Base-by-base conservation (phyloP, 2,888 invertebrate species). In the Axea sp. region DNA sequence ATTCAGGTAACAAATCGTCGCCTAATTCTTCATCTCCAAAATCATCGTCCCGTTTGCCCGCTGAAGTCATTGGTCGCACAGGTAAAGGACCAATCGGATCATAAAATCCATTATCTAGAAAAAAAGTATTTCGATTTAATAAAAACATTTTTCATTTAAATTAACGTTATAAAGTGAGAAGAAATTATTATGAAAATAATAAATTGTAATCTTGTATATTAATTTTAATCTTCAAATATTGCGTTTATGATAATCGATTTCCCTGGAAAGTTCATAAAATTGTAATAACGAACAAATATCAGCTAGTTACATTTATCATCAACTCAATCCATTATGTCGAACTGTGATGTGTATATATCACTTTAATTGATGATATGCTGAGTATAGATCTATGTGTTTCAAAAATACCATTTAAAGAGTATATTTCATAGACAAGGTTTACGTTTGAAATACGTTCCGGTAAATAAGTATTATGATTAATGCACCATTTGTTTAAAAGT, bases 1-100 rank as follows among this genome's bases (percentile, higher is more conserved):
- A 93, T 83, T 93, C 93, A 1, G 94, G 94, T 77, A 94, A 84
- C 37, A 94, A 88, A 84, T 93, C 93, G 80, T 93, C 93, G 9
- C 93, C 93, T 11, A 94, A 88, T 86, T 93, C 93, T 82, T 93
- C 93, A 83, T 94, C 92, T 9, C 90, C 93, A 86, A 93, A 93
- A 83, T 93, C 93, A 47, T 92, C 92, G 75, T 91, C 90, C 33
- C 89, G 86, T 80, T 90, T 90, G 45, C 90, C 89, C 33, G 89
- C 89, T 3, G 90, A 89, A 26, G 91, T 91, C 84, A 90, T 88
- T 5, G 90, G 91, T 75, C 90, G 87, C 17, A 89, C 88, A 37
- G 91, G 90, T 76, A 89, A 81, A 4, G 91, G 90, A 3, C 91
- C 91, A 53, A 91, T 80, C 8, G 90, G 91, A 87, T 91, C 91